Conservation (phyloP, 2,797 vertebrate genomes). For the Rhabdomys pumilio region DNA sequence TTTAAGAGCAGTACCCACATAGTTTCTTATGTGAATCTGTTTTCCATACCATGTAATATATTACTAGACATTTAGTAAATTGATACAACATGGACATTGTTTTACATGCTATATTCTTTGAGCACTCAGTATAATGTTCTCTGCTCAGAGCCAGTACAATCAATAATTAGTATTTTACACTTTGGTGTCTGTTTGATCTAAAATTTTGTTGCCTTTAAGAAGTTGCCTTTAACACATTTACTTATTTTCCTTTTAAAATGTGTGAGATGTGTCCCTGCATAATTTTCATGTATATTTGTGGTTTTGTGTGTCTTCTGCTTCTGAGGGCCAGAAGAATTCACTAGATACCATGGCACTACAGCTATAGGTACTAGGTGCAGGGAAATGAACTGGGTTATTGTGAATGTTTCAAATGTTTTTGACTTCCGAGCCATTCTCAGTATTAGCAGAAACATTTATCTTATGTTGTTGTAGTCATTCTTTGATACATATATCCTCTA, state of each 20-base stretch:
- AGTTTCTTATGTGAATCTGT: not conserved
- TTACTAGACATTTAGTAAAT: not conserved
- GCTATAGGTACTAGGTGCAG: not conserved
- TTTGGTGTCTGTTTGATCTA: not conserved
- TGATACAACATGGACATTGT: not conserved
- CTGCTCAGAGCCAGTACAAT: not conserved
- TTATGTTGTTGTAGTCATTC: not conserved
- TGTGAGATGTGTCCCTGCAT: not conserved
- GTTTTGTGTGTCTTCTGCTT: not conserved
- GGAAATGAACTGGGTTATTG: not conserved
- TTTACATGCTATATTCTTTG: not conserved
- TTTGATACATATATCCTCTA: no score
- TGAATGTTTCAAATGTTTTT: not conserved
- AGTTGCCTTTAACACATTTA: rapidly evolving
- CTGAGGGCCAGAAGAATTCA: not conserved
- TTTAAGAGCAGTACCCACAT: not conserved
- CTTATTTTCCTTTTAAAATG: not conserved
- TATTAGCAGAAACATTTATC: not conserved
- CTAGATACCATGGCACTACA: not conserved
- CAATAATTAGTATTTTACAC: not conserved
- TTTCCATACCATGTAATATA: not conserved
- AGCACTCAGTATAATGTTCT: not conserved
- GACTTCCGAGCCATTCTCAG: not conserved
- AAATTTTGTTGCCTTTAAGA: not conserved
- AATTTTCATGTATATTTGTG: not conserved